These are phyloP conservation scores for Bufo gargarizans DNA, from an alignment of 2,113 vertebrate species.

Conservation along the genomic window DNA sequence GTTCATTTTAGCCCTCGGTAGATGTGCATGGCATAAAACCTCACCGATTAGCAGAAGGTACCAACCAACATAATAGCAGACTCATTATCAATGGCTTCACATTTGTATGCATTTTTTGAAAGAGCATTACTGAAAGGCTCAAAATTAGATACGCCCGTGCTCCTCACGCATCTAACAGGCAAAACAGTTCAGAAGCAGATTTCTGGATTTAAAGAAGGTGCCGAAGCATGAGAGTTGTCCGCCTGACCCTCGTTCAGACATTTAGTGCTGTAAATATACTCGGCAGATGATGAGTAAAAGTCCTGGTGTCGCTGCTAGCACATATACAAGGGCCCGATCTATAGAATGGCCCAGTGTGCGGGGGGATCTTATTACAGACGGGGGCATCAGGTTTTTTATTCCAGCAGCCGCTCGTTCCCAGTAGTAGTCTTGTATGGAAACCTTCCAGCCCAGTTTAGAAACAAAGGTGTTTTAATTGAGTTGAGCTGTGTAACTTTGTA, in stretches of 20 bases:
- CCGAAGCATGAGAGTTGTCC: no score
- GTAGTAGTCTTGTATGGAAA: background rate
- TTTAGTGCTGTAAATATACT: background rate
- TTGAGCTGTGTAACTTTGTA: slow-evolving; percentile 35
- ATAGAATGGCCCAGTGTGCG: background rate
- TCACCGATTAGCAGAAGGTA: background rate
- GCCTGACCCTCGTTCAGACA: background rate
- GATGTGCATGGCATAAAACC: background rate
- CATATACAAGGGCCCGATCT: background rate
- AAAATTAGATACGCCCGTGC: slow-evolving; percentile 19
- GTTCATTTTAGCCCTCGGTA: background rate
- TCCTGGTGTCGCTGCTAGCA: background rate
- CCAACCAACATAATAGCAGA: slow-evolving; percentile 1
- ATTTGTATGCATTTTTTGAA: slow-evolving; percentile 13
- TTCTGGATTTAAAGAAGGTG: background rate
- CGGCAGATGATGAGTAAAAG: background rate
- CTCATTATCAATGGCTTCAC: slow-evolving; percentile 10
- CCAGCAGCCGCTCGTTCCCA: background rate
- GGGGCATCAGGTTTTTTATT: no score
- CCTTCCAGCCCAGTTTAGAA: slow-evolving; percentile 8
- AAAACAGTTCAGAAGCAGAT: background rate
- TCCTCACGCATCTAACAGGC: background rate
- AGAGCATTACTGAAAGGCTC: slow-evolving; percentile 15
- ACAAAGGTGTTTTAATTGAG: slow-evolving; percentile 53
- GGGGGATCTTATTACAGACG: no score